Conservation (phyloP, 2,888 invertebrate genomes). For the Ophraella communa region DNA sequence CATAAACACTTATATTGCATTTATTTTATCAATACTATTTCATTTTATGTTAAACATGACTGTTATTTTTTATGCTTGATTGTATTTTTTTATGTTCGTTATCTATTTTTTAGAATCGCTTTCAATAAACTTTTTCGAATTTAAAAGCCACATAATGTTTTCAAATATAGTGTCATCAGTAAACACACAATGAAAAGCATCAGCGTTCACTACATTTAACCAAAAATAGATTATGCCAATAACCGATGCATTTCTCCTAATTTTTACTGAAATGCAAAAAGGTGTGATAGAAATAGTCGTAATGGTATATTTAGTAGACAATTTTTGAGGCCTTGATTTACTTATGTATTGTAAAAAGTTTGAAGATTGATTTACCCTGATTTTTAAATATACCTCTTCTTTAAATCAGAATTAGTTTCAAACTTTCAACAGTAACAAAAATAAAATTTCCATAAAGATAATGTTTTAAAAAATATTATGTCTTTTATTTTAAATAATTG, state of each 20-base stretch:
- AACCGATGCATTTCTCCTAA: not conserved
- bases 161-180: not conserved
- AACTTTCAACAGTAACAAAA: not conserved
- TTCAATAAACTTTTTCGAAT: not conserved
- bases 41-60: not conserved
- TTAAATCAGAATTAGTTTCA: not conserved
- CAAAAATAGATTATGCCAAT: not conserved
- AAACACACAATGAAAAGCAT: not conserved
- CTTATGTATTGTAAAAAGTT: too few species aligned
- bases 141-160: not conserved
- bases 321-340: too few species aligned
- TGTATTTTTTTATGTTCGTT: not conserved
- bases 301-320: too few species aligned
- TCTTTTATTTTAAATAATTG: not conserved
- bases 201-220: slow-evolving; percentile 1
- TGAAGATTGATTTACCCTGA: too few species aligned
- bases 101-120: not conserved
- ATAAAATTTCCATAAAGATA: not conserved
- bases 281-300: too few species aligned
- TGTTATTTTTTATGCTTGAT: not conserved
- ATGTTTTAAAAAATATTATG: not conserved
- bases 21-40: not conserved
- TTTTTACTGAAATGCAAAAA: not conserved
- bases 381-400: too few species aligned
- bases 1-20: too few species aligned